Conservation (phyloP, 2,797 vertebrate genomes). For the Crenichthys baileyi region DNA sequence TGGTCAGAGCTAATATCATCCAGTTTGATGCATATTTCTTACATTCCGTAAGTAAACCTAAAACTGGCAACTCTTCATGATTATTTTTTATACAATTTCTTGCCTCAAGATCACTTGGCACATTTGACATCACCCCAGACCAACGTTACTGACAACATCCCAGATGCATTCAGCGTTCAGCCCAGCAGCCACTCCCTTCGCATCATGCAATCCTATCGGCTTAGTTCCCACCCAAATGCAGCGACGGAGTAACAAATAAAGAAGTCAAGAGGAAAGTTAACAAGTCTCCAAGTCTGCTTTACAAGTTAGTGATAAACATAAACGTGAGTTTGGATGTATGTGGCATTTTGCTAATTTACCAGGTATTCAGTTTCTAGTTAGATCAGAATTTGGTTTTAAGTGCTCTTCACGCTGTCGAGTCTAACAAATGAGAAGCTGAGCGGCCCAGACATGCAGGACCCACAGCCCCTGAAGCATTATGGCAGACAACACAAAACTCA, state of each 20-base stretch:
- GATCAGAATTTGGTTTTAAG: conserved; percentile 61
- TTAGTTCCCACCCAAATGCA: conserved; percentile 56
- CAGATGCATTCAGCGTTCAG: conserved; percentile 33
- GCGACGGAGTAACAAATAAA: conserved; percentile 39
- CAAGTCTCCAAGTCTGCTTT: conserved; percentile 28
- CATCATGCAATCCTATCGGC: conserved; percentile 54
- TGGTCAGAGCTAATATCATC: not conserved
- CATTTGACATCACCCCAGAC: conserved; percentile 18
- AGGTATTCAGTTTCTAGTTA: conserved; percentile 48
- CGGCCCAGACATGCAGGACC: conserved; percentile 73
- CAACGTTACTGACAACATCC: conserved; percentile 39
- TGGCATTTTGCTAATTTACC: not conserved
- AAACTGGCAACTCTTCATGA: not conserved
- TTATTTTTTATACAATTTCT: conserved; percentile 7
- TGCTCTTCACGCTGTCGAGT: conserved; percentile 60
- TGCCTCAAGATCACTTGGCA: conserved; percentile 1
- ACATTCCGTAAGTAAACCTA: not conserved
- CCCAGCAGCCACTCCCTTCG: conserved; percentile 63
- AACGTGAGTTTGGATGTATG: conserved; percentile 25
- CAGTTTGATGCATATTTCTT: not conserved
- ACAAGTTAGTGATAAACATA: conserved; percentile 39
- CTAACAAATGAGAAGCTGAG: conserved; percentile 56
- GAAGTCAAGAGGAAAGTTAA: conserved; percentile 33
- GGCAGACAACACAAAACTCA: conserved; percentile 63
- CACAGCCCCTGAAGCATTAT: conserved; percentile 67